Base-by-base conservation (phyloP, 2,888 invertebrate genomes). In the Ophonus ardosiacus region DNA sequence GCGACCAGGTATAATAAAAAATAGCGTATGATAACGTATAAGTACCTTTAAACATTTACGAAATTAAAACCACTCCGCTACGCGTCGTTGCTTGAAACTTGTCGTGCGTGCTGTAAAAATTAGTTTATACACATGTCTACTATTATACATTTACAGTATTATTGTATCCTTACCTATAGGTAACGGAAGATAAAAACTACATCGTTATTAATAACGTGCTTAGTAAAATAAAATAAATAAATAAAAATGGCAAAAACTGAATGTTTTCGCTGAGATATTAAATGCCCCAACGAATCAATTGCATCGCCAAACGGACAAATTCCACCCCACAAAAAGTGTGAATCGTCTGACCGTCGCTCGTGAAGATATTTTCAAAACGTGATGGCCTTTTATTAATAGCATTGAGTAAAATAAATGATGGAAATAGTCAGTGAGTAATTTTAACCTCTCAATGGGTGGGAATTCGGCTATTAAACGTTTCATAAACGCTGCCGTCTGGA, bases 351-450 rank as follows among this genome's bases (percentile, higher is more conserved):
- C 17, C 31, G 15, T 24, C 1, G 31, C 38, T 40, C 40, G 63
- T 63, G 43, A 24, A 18, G 63, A 81, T 81, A 81, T 81, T 81
- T 81, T 81, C 31, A 81, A 81, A 65, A 24, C 65, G 51, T 68
- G 65, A 17, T 81, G 81, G 65, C 43, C 15, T 65, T 71, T 82
- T 82, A 82, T 82, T 82, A 71, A 82, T 82, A 82, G 82, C 24
- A 15, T 4, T 71, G 71, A 71, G 71, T 68, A 59, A 80, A 61
- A 65, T 71, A 71, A 81, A 51, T 51, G 65, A 68, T 82, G 57
- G 51, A 81, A 82, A 82, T 82, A 71, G 82, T 82, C 51, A 38
- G 71, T 8, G 71, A 38, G 21, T 82, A 82, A 71, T 71, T 80
- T 82, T 82, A 82, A 71, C 71, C 31, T 38, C 59, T 82, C 82